Evolutionary conservation across 2,888 invertebrate genomes (phyloP).

Genomic region (Lagria hirta): DNA sequence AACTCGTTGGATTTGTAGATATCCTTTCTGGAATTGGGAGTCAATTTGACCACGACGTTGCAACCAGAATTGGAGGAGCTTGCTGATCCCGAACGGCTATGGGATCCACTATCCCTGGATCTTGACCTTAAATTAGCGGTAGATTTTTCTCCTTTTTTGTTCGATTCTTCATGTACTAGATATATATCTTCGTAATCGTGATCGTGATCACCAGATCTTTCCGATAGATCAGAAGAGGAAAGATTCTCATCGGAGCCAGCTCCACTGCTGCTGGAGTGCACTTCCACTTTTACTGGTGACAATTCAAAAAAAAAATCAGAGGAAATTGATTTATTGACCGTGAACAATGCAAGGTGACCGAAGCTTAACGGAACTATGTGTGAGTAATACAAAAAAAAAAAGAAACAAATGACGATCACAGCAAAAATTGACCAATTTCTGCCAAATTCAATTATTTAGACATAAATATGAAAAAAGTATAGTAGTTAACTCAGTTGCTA

Average conservation of each 20-base stretch:
- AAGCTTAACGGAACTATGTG: no score
- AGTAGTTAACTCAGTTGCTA: no score
- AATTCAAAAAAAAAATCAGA: no score
- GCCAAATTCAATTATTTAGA: no score
- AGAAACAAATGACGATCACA: no score
- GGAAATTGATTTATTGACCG: no score
- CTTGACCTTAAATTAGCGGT: constrained; percentile 37
- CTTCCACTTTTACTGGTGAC: constrained; percentile 77
- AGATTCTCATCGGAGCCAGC: constrained; percentile 66
- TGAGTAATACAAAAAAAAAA: no score
- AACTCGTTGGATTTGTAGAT: constrained; percentile 47
- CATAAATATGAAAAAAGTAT: no score
- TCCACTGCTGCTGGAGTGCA: constrained; percentile 73
- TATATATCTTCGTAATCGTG: constrained; percentile 85
- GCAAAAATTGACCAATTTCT: no score
- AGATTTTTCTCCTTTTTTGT: constrained; percentile 18
- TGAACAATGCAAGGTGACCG: constrained; percentile 23
- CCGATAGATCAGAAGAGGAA: constrained; percentile 60
- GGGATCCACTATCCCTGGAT: constrained; percentile 68
- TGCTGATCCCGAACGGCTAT: constrained; percentile 65
- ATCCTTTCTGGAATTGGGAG: constrained; percentile 34
- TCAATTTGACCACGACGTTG: constrained; percentile 50
- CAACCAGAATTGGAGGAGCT: constrained; percentile 53
- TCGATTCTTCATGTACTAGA: constrained; percentile 63
- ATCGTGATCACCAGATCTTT: constrained; percentile 57